Evolutionary conservation across 2,113 vertebrate genomes (phyloP).

Genomic region (Patagioenas fasciata): DNA sequence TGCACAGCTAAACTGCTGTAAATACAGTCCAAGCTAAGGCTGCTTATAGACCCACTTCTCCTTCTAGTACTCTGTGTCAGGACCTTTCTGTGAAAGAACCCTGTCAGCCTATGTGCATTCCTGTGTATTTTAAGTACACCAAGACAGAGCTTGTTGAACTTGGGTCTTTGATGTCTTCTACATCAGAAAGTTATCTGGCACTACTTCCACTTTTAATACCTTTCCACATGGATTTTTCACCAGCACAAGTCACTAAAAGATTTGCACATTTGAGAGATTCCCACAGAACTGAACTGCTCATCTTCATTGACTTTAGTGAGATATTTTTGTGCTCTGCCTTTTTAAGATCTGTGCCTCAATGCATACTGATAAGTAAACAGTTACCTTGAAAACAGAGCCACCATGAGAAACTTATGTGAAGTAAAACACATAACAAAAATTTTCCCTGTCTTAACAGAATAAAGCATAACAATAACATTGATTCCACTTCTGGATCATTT

Average conservation of each 20-base stretch:
- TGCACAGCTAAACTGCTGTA: not conserved
- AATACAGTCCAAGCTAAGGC: not conserved
- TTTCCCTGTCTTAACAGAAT: not conserved
- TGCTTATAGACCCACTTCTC: not conserved
- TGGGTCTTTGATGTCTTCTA: not conserved
- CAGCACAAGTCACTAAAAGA: not conserved
- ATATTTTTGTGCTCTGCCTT: not conserved
- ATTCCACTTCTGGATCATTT: not conserved
- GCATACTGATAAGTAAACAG: not conserved
- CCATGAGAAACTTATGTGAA: not conserved
- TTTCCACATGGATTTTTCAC: not conserved
- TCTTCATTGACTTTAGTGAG: not conserved
- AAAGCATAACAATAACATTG: not conserved
- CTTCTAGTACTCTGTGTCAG: not conserved
- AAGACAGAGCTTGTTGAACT: not conserved
- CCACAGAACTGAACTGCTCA: not conserved
- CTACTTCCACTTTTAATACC: not conserved
- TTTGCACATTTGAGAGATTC: not conserved
- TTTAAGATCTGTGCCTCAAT: not conserved
- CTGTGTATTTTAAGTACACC: not conserved
- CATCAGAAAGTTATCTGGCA: not conserved
- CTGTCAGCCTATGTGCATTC: rapidly evolving
- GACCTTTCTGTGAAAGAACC: not conserved
- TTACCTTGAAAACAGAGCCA: not conserved
- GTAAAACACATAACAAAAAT: not conserved